Percentiles rank a stretch among this genome's conserved stretches.
Conservation (phyloP, 2,888 invertebrate species). For the Fragum fragum region DNA sequence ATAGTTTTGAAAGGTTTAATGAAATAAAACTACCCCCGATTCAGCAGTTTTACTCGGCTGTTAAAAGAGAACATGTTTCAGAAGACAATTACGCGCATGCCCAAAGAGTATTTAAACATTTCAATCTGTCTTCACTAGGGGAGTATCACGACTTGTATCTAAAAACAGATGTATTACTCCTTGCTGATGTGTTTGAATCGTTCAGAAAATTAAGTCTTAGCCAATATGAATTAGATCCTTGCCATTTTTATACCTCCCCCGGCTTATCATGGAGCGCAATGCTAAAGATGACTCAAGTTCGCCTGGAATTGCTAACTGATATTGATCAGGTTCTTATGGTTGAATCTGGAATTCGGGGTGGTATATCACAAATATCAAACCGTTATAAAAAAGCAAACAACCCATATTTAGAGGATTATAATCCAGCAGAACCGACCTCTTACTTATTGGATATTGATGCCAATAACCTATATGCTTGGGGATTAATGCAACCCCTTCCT, state of each 20-base stretch:
- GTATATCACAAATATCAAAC: slow-evolving; percentile 51
- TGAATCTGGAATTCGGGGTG: slow-evolving; percentile 41
- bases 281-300: slow-evolving; percentile 43
- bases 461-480: slow-evolving; percentile 55
- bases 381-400: slow-evolving; percentile 56
- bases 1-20: slow-evolving; percentile 29
- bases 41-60: slow-evolving; percentile 27
- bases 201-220: slow-evolving; percentile 41
- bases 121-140: slow-evolving; percentile 28
- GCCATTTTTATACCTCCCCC: slow-evolving; percentile 55
- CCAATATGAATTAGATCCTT: slow-evolving; percentile 48
- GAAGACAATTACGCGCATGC: slow-evolving; percentile 42
- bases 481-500: slow-evolving; percentile 76
- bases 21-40: slow-evolving; percentile 22
- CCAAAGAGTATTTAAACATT: slow-evolving; percentile 36
- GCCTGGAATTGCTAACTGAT: slow-evolving; percentile 52
- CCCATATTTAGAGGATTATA: slow-evolving; percentile 48
- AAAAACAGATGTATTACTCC: slow-evolving; percentile 38
- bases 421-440: slow-evolving; percentile 60
- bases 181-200: slow-evolving; percentile 47
- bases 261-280: slow-evolving; percentile 44
- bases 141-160: slow-evolving; percentile 55
- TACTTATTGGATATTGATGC: slow-evolving; percentile 36
- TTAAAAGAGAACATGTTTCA: slow-evolving; percentile 37
- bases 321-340: slow-evolving; percentile 37